phyloP scores from a whole-genome alignment of 1,140 invertebrate genomes.

The Saccostrea cuccullata region DNA sequence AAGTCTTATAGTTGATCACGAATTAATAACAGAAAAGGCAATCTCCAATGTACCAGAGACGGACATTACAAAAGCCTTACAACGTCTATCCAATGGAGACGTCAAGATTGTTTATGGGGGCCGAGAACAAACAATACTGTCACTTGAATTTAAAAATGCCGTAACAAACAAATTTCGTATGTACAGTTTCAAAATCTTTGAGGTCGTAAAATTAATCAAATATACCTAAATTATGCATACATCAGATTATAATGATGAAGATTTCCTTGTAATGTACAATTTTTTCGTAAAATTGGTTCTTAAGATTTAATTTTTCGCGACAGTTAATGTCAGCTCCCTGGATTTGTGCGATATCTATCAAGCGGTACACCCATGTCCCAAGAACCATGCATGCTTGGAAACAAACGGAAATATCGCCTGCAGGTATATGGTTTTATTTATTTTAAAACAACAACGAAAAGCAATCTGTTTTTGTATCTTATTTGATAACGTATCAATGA shows the following conservation, averaged over 20 bases:
- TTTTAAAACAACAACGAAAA: too few species aligned
- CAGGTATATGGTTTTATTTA: neutral
- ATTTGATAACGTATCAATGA: too few species aligned
- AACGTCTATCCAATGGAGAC: neutral
- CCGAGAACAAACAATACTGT: neutral
- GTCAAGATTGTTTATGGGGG: neutral
- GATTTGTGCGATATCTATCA: neutral
- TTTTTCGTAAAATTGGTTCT: neutral
- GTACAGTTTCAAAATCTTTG: neutral
- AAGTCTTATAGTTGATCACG: constrained; percentile 14
- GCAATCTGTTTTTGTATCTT: too few species aligned
- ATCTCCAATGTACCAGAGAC: neutral
- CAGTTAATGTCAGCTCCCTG: neutral
- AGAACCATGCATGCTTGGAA: neutral
- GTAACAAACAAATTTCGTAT: neutral
- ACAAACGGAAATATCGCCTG: neutral
- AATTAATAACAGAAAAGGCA: neutral
- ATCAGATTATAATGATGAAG: neutral
- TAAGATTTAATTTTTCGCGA: neutral
- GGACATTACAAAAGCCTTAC: neutral
- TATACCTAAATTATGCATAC: neutral
- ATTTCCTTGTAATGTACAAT: neutral
- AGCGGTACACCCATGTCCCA: neutral
- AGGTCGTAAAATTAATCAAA: neutral
- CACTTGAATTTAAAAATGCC: neutral